Percentiles rank a stretch among this genome's conserved stretches.
phyloP scores from a whole-genome alignment of 2,888 invertebrate genomes.

The Schizaphis graminum region DNA sequence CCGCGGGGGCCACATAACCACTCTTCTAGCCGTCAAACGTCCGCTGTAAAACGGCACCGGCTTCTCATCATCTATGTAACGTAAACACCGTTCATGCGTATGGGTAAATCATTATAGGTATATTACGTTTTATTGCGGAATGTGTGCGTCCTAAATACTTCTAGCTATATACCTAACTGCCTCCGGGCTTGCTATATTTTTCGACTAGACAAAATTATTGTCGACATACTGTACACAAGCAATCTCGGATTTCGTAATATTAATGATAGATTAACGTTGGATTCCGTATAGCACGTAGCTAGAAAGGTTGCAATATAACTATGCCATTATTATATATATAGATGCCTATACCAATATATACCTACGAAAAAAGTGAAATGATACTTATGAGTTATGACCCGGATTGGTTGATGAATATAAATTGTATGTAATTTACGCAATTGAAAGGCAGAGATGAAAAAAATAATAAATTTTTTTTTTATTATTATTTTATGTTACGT shows the following conservation, averaged over 20 bases:
- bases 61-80: constrained; percentile 26
- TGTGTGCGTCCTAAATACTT: constrained; percentile 11
- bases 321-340: not conserved
- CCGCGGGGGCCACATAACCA: not conserved
- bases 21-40: constrained; percentile 6
- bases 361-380: constrained; percentile 5
- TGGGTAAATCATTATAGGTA: not conserved
- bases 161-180: not conserved
- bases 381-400: not conserved
- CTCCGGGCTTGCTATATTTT: not conserved
- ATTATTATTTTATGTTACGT: not conserved
- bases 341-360: not conserved
- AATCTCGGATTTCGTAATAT: not conserved
- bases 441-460: not conserved
- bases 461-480: not conserved
- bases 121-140: constrained; percentile 15
- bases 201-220: not conserved
- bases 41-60: constrained; percentile 22
- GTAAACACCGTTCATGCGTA: not conserved
- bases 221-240: not conserved
- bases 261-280: constrained; percentile 27
- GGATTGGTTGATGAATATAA: not conserved
- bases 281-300: constrained; percentile 16
- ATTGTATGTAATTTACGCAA: not conserved
- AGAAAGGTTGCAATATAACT: constrained; percentile 5